Evolutionary conservation across 2,797 vertebrate genomes (phyloP).

Genomic region (Falco peregrinus): DNA sequence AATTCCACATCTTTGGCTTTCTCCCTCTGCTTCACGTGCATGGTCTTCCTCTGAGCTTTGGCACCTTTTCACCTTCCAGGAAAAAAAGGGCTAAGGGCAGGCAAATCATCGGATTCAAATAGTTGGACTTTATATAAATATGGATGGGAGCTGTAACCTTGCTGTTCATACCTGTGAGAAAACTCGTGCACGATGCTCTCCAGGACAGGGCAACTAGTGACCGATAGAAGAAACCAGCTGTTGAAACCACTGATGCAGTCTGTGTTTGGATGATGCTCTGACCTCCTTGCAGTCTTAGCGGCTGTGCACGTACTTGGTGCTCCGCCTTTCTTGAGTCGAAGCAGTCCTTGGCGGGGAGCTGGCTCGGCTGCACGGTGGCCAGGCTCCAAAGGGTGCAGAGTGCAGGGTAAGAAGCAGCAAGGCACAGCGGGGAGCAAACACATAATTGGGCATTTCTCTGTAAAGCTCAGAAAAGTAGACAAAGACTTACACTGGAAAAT

Average conservation of each 20-base stretch:
- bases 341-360: background rate
- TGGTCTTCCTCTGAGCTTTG: background rate
- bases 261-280: background rate
- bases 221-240: background rate
- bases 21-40: rapidly evolving
- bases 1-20: background rate
- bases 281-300: background rate
- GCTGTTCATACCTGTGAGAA: rapidly evolving
- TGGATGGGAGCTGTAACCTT: background rate
- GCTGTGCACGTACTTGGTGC: background rate
- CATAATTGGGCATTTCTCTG: background rate
- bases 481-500: background rate
- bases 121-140: background rate
- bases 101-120: background rate
- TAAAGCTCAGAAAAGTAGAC: background rate
- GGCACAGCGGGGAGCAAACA: background rate
- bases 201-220: background rate
- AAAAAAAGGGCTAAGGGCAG: background rate
- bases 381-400: background rate
- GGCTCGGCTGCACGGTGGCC: background rate
- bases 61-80: background rate
- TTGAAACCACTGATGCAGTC: background rate
- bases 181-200: background rate
- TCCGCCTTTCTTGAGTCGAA: background rate
- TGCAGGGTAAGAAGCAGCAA: background rate